phyloP scores from a whole-genome alignment of 2,113 vertebrate genomes.

The Chrysemys picta region DNA sequence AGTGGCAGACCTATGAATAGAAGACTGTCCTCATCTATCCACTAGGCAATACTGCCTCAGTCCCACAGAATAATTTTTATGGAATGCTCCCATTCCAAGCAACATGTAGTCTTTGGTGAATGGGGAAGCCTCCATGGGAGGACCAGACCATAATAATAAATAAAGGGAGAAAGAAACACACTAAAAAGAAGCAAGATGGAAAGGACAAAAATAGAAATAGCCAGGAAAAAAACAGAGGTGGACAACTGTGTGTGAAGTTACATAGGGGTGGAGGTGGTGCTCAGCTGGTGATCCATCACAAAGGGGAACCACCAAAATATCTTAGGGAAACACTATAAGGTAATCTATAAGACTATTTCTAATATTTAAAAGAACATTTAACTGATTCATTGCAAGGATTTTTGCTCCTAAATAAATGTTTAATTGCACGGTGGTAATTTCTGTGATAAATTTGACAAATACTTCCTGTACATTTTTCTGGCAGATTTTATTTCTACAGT shows the following conservation, averaged over 20 bases:
- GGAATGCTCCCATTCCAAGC: background rate
- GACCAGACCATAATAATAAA: accelerated
- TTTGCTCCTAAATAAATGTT: background rate
- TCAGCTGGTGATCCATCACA: background rate
- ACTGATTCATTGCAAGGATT: background rate
- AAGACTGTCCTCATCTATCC: background rate
- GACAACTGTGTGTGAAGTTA: background rate
- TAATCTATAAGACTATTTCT: background rate
- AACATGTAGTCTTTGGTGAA: background rate
- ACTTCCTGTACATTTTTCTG: background rate
- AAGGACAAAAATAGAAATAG: background rate
- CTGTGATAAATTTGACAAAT: background rate
- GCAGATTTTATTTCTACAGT: background rate
- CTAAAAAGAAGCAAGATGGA: background rate
- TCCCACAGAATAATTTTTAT: background rate
- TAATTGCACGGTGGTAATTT: background rate
- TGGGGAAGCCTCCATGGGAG: background rate
- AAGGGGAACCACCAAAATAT: background rate
- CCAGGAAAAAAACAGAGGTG: background rate
- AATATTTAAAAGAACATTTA: background rate
- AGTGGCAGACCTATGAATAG: background rate
- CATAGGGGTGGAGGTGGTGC: background rate
- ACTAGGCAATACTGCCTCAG: background rate
- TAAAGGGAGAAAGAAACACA: background rate
- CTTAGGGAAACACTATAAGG: background rate